Percentiles rank a stretch among this genome's conserved stretches.
These are phyloP conservation scores for Zosterops hypoxanthus DNA, from an alignment of 2,113 vertebrate genomes.

Conservation along the genomic window DNA sequence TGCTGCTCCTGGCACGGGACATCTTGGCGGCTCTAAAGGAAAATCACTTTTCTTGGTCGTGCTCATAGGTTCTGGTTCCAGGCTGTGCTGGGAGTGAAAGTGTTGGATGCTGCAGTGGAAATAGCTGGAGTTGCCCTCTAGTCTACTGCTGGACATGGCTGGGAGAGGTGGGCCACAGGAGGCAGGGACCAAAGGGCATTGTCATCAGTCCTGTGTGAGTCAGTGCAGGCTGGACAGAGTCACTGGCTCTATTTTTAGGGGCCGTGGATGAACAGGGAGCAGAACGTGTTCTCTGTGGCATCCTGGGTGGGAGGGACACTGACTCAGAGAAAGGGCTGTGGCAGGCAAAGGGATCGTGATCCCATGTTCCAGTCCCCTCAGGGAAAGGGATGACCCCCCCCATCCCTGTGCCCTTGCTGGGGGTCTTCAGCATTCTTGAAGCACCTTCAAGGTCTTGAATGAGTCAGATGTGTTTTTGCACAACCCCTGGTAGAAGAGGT, in stretches of 20 bases:
- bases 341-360: rapidly evolving
- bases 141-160: not conserved
- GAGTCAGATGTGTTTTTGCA: not conserved
- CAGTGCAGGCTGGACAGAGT: not conserved
- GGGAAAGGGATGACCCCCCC: rapidly evolving
- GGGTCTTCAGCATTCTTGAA: not conserved
- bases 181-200: not conserved
- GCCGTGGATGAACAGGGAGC: not conserved
- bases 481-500: not conserved
- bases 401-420: not conserved
- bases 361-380: not conserved
- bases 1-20: not conserved
- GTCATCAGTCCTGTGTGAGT: not conserved
- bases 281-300: not conserved
- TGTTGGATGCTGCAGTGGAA: slow-evolving; percentile 43
- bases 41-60: slow-evolving; percentile 6
- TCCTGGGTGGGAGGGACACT: not conserved
- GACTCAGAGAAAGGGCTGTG: not conserved
- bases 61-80: not conserved
- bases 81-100: not conserved
- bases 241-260: not conserved
- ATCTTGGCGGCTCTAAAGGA: not conserved
- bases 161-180: not conserved
- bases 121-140: not conserved
- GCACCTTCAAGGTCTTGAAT: not conserved